Percentiles rank a stretch among this genome's conserved stretches.
phyloP scores from a whole-genome alignment of 2,888 invertebrate species.

The Cryptocephalus primarius region DNA sequence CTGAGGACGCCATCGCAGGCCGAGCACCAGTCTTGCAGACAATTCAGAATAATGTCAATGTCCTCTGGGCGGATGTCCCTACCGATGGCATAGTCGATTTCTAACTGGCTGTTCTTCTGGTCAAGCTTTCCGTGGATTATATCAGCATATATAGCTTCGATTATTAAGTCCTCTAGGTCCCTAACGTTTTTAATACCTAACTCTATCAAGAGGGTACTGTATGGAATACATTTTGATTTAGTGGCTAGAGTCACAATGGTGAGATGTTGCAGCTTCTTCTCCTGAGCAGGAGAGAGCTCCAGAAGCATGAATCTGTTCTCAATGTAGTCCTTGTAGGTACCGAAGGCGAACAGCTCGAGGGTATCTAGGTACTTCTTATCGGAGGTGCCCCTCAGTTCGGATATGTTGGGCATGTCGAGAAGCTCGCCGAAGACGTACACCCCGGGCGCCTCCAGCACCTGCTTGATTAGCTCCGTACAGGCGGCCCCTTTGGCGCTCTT shows the following conservation, averaged over 20 bases:
- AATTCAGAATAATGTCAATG: conserved; percentile 68
- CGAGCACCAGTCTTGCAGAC: conserved; percentile 80
- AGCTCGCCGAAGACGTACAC: conserved; percentile 93
- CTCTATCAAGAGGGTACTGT: conserved; percentile 72
- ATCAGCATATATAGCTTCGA: conserved; percentile 96
- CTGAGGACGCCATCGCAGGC: conserved; percentile 77
- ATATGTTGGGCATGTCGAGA: conserved; percentile 81
- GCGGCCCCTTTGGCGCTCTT: conserved; percentile 85
- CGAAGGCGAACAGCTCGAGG: conserved; percentile 88
- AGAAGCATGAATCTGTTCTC: conserved; percentile 63
- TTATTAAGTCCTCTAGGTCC: conserved; percentile 91
- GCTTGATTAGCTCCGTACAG: conserved; percentile 79
- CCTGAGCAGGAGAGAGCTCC: conserved; percentile 67
- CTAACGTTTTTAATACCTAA: conserved; percentile 85
- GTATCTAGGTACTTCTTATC: conserved; percentile 70
- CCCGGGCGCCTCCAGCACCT: conserved; percentile 84
- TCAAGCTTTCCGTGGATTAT: conserved; percentile 94
- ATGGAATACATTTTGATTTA: conserved; percentile 82
- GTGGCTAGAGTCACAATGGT: conserved; percentile 91
- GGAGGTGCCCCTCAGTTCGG: conserved; percentile 59
- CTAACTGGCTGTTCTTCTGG: conserved; percentile 85
- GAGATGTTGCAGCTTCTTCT: conserved; percentile 85
- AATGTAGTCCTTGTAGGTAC: conserved; percentile 83
- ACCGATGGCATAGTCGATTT: conserved; percentile 90
- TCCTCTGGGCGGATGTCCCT: conserved; percentile 83